Evolutionary conservation across 2,113 vertebrate species (phyloP).

Genomic region (Nycticryphes semicollaris): DNA sequence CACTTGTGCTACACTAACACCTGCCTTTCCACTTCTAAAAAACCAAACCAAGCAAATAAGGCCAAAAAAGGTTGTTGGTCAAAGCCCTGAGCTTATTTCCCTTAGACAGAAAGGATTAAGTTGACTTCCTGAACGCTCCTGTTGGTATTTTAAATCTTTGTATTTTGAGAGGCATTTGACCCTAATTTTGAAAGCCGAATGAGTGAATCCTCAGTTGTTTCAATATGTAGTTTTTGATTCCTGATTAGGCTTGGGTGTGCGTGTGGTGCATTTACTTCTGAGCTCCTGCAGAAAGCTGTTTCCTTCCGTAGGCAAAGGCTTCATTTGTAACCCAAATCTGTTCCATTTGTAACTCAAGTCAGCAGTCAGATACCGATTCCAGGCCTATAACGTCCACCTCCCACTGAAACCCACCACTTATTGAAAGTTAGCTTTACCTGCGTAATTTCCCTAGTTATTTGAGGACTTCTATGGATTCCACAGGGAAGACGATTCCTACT

Average conservation of each 20-base stretch:
- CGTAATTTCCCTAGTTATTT: neutral
- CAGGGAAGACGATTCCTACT: neutral
- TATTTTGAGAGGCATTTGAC: neutral
- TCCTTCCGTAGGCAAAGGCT: neutral
- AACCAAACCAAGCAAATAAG: neutral
- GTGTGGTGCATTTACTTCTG: neutral
- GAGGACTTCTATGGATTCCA: neutral
- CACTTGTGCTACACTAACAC: neutral
- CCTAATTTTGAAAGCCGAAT: neutral
- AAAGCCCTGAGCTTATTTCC: neutral
- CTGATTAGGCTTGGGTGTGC: neutral
- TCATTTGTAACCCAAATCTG: neutral
- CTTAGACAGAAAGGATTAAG: neutral
- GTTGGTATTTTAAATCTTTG: neutral
- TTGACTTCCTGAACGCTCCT: neutral
- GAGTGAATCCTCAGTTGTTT: neutral
- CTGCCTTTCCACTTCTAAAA: neutral
- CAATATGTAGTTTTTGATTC: neutral
- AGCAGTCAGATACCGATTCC: neutral
- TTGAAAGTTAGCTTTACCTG: fast-evolving
- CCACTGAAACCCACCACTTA: neutral
- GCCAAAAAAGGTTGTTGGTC: neutral
- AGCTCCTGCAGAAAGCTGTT: neutral
- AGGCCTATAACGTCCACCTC: fast-evolving
- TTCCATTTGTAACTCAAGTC: neutral